Conservation (phyloP, 1,140 invertebrate genomes). For the Phthorimaea operculella region DNA sequence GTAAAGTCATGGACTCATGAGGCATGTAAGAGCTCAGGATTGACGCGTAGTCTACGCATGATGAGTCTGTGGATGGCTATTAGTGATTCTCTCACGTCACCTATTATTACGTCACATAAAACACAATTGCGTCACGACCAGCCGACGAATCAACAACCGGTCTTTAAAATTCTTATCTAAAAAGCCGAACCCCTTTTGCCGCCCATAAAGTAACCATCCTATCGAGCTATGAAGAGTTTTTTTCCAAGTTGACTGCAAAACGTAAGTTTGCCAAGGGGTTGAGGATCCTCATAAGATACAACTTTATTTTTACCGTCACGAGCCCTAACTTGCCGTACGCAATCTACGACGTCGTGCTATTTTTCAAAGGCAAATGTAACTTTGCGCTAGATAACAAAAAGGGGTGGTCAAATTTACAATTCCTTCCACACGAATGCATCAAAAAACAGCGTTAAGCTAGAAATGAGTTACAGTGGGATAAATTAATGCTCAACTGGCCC, state of each 20-base stretch:
- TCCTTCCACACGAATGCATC: background rate
- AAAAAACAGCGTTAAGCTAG: background rate
- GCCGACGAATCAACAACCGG: conserved; percentile 1
- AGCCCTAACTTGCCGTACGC: background rate
- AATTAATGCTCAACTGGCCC: conserved; percentile 1
- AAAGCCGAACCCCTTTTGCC: too few relatives aligned
- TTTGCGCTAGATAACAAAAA: background rate
- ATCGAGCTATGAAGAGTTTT: too few relatives aligned
- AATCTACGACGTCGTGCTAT: background rate
- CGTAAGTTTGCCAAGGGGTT: too few relatives aligned
- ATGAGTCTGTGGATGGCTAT: too few relatives aligned
- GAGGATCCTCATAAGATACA: background rate
- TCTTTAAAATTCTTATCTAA: conserved; percentile 1
- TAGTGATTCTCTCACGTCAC: background rate
- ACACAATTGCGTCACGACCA: background rate
- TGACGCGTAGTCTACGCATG: too few relatives aligned
- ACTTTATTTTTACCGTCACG: background rate
- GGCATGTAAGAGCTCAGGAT: too few relatives aligned
- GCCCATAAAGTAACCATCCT: too few relatives aligned
- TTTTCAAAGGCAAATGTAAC: background rate
- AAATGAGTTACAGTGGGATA: background rate
- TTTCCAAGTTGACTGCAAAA: too few relatives aligned
- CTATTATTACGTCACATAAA: background rate
- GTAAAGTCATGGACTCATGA: too few relatives aligned
- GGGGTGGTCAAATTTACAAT: conserved; percentile 3